Conservation (phyloP, 1,140 invertebrate genomes). For the Listronotus bonariensis region DNA sequence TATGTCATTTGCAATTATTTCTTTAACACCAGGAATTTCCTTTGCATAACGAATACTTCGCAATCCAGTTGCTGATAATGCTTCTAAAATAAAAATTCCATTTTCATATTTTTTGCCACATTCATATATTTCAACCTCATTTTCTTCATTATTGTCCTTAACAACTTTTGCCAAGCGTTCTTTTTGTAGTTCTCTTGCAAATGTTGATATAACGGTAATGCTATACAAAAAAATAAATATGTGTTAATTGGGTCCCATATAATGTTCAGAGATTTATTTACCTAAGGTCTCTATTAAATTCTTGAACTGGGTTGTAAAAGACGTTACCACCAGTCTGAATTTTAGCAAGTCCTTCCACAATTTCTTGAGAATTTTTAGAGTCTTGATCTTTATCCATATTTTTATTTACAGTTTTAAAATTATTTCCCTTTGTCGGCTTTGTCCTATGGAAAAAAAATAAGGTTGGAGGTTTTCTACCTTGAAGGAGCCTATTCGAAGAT, state of each 20-base stretch:
- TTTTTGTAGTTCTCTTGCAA: constrained; percentile 57
- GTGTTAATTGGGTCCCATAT: neutral
- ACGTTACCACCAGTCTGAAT: constrained; percentile 75
- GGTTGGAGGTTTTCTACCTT: too few relatives aligned
- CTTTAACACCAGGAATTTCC: constrained; percentile 81
- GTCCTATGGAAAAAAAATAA: too few relatives aligned
- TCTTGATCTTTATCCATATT: constrained; percentile 11
- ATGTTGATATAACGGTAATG: constrained; percentile 66
- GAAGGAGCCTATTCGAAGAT: too few relatives aligned
- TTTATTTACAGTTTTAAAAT: too few relatives aligned
- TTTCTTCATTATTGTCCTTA: constrained; percentile 7
- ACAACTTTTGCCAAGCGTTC: constrained; percentile 7
- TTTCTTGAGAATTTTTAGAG: constrained; percentile 34
- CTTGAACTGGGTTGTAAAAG: constrained; percentile 97
- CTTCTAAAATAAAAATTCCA: constrained; percentile 84
- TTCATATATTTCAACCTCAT: constrained; percentile 9
- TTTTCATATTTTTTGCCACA: constrained; percentile 54
- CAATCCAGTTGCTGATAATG: constrained; percentile 92
- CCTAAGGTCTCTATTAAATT: constrained; percentile 96
- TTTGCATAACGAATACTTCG: constrained; percentile 95
- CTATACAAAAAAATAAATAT: constrained; percentile 45
- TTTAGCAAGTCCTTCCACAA: constrained; percentile 77
- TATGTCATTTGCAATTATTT: constrained; percentile 94
- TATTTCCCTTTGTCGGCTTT: too few relatives aligned
- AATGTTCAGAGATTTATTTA: constrained; percentile 49